phyloP scores from a whole-genome alignment of 2,797 vertebrate species.

The Chrosomus eos region DNA sequence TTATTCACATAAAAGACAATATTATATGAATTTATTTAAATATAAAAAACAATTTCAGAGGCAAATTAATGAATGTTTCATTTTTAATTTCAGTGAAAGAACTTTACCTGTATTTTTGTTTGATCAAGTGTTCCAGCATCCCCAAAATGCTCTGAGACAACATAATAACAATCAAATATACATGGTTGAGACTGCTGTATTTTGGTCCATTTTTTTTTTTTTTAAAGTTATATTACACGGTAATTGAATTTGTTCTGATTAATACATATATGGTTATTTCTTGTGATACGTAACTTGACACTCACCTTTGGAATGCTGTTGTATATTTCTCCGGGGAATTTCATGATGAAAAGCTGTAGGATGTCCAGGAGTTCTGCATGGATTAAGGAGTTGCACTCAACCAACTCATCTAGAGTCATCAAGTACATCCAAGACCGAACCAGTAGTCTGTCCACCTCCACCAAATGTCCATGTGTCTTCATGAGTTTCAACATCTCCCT shows the following conservation, averaged over 20 bases:
- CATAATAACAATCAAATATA: neutral
- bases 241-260: neutral
- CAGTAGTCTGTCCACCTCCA: slow-evolving; percentile 73
- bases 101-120: slow-evolving; percentile 74
- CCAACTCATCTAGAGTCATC: slow-evolving; percentile 70
- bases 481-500: slow-evolving; percentile 74
- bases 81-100: neutral
- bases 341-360: slow-evolving; percentile 71
- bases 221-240: neutral
- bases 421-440: slow-evolving; percentile 83
- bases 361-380: slow-evolving; percentile 72
- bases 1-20: too few species aligned
- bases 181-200: neutral
- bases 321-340: slow-evolving; percentile 60
- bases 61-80: too few species aligned
- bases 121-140: slow-evolving; percentile 65
- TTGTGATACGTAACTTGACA: neutral
- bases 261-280: neutral
- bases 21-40: too few species aligned
- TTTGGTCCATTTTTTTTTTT: neutral
- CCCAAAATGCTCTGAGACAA: slow-evolving; percentile 62
- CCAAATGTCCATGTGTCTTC: slow-evolving; percentile 68
- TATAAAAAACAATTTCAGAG: too few species aligned
- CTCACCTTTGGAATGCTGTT: slow-evolving; percentile 56
- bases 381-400: slow-evolving; percentile 60